Base-by-base conservation (phyloP, 2,888 invertebrate genomes). In the Zygogramma bicolorata region DNA sequence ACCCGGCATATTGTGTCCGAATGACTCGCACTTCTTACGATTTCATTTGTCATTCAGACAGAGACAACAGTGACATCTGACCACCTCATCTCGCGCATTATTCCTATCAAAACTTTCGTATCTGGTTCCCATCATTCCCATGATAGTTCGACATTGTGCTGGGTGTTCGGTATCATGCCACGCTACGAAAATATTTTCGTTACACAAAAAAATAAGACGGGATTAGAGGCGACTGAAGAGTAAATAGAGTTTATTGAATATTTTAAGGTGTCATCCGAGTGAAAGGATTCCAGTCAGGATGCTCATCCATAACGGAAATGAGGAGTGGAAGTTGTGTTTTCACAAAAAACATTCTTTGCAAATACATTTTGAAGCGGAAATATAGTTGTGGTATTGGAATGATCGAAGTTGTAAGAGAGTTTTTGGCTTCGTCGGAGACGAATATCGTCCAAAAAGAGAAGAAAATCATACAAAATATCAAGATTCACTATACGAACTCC, bases 11-110 rank as follows among this genome's bases (percentile, higher is more conserved):
- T 78, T 77, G 84, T 85, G 81, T 82, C 81, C 74, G 80, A 79
- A 81, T 85, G 86, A 85, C 85, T 85, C 76, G 85, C 85, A 83
- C 79, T 84, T 85, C 81, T 84, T 77, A 80, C 80, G 79, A 83
- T 85, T 85, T 84, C 86, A 86, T 86, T 86, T 86, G 86, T 86
- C 86, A 86, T 86, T 83, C 81, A 79, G 77, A 68, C 76, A 80
- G 81, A 83, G 84, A 85, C 82, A 82, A 73, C 84, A 85, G 84
- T 86, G 86, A 86, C 86, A 85, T 86, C 83, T 85, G 85, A 85
- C 85, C 85, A 84, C 81, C 84, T 85, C 85, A 85, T 86, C 86
- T 79, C 67, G 80, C 77, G 79, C 78, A 81, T 81, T 81, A 81
- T 82, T 80, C 77, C 75, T 75, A 75, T 77, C 68, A 66, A 75